Base-by-base conservation (phyloP, 2,113 vertebrate species). In the Xyliphius kryptos region DNA sequence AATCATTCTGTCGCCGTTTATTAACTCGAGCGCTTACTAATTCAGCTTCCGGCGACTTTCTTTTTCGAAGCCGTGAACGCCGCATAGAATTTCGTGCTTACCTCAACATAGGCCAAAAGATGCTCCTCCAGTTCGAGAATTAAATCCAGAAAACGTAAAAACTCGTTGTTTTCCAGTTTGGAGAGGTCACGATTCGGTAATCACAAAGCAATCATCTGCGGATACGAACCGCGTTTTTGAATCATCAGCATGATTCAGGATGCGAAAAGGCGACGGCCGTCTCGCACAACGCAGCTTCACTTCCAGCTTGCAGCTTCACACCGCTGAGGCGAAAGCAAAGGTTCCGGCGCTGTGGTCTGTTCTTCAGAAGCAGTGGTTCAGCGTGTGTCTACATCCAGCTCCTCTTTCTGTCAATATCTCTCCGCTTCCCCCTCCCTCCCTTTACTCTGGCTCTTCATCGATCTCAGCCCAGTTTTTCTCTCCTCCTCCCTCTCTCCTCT, bases 401-500 rank as follows among this genome's bases (percentile, higher is more conserved):
- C 80, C 79, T n/a, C 81, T 78, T 83, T 83, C 81, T 86, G 85
- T 85, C 84, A 86, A 83, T 84, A 84, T 86, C 83, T 85, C 81
- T 80, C 81, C 83, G 82, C 81, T 82, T n/a, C 80, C 84, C 82
- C 75, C 63, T 49, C 81, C 83, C 81, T 81, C 78, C 77, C 69
- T 59, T 75, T 72, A 74, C 81, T 83, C 83, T 81, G 84, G 82
- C 83, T 83, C 84, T 83, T 82, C 83, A 86, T 86, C 86, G 87
- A 89, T 88, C 81, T 83, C 81, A 77, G 70, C 83, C 82, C 83
- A 77, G 84, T 84, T 83, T 84, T 84, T 82, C 80, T 82, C 81
- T 79, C 81, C 57, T 65, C 67, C 67, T 82, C 75, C 74, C 73
- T 77, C 77, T 75, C 49, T 26, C 70, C 67, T 71, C 77, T 79